Evolutionary conservation across 2,888 invertebrate genomes (phyloP).

Genomic region (Campaea margaritaria): DNA sequence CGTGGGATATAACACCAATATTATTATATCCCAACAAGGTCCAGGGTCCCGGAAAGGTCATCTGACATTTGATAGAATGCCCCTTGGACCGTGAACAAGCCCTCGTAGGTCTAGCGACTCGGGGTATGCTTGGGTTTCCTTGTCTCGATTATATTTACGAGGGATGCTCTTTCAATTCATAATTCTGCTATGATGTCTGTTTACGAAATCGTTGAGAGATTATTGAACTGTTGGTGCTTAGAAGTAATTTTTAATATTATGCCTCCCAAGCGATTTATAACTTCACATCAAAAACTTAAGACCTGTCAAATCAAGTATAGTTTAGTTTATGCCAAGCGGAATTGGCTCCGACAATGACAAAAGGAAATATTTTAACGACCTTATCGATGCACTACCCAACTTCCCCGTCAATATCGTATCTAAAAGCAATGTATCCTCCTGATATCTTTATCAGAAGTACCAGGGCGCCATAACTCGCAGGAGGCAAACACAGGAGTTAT

Average conservation of each 20-base stretch:
- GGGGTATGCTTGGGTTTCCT: slow-evolving; percentile 31
- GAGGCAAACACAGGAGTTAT: slow-evolving; percentile 59
- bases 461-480: slow-evolving; percentile 42
- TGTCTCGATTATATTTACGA: slow-evolving; percentile 36
- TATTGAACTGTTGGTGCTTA: background rate
- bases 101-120: slow-evolving; percentile 29
- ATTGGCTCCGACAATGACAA: too few species aligned
- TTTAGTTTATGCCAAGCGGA: too few species aligned
- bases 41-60: slow-evolving; percentile 30
- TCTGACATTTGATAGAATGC: slow-evolving; percentile 80
- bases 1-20: slow-evolving; percentile 54
- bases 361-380: slow-evolving; percentile 20
- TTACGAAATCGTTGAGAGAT: background rate
- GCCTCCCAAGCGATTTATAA: too few species aligned
- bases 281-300: background rate
- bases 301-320: too few species aligned
- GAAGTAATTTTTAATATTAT: too few species aligned
- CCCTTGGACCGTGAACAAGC: slow-evolving; percentile 70
- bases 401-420: slow-evolving; percentile 42
- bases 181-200: slow-evolving; percentile 13
- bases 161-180: slow-evolving; percentile 35
- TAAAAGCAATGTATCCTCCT: slow-evolving; percentile 41
- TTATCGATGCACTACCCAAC: slow-evolving; percentile 32
- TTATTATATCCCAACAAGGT: slow-evolving; percentile 47
- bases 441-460: slow-evolving; percentile 46